A percentile compares a stretch with the other conserved stretches of the same genome.
These are phyloP conservation scores for Thecocarcelia acutangulata DNA, from an alignment of 2,888 invertebrate genomes.

Conservation along the genomic window DNA sequence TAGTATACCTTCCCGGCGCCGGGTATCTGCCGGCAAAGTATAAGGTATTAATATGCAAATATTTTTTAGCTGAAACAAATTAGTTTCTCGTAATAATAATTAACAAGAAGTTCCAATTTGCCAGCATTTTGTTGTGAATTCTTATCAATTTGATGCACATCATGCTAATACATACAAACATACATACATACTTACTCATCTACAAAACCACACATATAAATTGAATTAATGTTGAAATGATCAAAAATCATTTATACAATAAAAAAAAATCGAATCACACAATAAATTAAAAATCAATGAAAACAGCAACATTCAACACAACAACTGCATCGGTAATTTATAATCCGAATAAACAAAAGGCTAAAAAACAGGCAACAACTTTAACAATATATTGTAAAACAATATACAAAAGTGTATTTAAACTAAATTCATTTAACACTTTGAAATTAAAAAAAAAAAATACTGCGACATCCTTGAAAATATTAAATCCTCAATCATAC, in stretches of 20 bases:
- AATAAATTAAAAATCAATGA: slow-evolving; percentile 43
- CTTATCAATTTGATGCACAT: not conserved
- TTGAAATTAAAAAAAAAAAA: slow-evolving; percentile 3
- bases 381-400: slow-evolving; percentile 6
- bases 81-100: no score
- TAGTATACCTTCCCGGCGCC: no score
- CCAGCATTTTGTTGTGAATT: no score
- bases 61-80: no score
- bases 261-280: slow-evolving; percentile 28
- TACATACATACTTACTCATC: no score
- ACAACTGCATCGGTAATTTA: slow-evolving; percentile 41
- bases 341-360: slow-evolving; percentile 1
- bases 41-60: no score
- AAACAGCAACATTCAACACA: slow-evolving; percentile 37
- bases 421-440: slow-evolving; percentile 41
- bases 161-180: not conserved
- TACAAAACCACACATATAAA: slow-evolving; percentile 1
- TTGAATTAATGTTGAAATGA: slow-evolving; percentile 38
- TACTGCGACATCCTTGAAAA: not conserved
- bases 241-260: slow-evolving; percentile 3
- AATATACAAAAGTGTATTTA: slow-evolving; percentile 38
- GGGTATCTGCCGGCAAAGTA: no score
- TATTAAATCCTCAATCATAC: not conserved
- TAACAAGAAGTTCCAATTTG: no score
- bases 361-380: slow-evolving; percentile 16